phyloP scores from a whole-genome alignment of 2,113 vertebrate genomes.

The Dinomys branickii region DNA sequence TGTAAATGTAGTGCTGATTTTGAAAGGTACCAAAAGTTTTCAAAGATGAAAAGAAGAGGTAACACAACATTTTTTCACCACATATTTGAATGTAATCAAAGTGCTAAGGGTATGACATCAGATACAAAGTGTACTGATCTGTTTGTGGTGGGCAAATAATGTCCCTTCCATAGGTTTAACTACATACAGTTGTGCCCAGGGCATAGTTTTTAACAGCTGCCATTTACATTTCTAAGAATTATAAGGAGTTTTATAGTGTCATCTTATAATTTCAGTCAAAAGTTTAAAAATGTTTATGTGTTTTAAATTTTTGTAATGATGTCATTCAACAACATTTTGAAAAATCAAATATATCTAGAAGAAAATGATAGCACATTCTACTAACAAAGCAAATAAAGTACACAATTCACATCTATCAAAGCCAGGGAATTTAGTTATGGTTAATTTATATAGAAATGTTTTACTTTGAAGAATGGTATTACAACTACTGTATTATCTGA shows the following conservation, averaged over 20 bases:
- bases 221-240: constrained; percentile 42
- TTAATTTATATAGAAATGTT: constrained; percentile 45
- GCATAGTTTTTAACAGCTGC: not conserved
- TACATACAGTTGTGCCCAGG: not conserved
- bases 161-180: not conserved
- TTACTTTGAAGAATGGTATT: constrained; percentile 43
- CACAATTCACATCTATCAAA: constrained; percentile 29
- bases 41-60: not conserved
- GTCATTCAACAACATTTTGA: not conserved
- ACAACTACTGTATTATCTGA: constrained; percentile 31
- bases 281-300: not conserved
- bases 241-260: not conserved
- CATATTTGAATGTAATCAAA: not conserved
- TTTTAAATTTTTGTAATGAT: constrained; percentile 24
- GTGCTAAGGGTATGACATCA: not conserved
- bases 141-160: not conserved
- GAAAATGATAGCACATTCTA: constrained; percentile 15
- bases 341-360: constrained; percentile 46
- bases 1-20: not conserved
- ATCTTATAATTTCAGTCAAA: not conserved
- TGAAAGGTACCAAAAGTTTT: not conserved
- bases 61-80: not conserved
- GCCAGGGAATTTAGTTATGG: constrained; percentile 25
- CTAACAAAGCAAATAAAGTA: constrained; percentile 52
- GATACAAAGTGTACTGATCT: not conserved